These are phyloP conservation scores for Crotalus tigris DNA, from an alignment of 2,113 vertebrate genomes.

Conservation along the genomic window DNA sequence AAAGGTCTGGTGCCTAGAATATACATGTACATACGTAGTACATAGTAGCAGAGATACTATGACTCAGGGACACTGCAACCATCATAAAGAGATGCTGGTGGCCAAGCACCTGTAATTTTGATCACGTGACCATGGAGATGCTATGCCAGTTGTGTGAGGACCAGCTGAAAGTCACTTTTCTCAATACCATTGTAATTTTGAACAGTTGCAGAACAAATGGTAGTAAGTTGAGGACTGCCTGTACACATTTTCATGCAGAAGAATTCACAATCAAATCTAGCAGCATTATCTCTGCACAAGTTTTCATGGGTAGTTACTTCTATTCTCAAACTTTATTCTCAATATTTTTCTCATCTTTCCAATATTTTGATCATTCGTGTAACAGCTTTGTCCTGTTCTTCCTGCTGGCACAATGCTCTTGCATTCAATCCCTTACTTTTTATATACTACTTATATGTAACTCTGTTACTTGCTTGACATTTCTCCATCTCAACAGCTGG, in stretches of 20 bases:
- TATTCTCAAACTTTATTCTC: background rate
- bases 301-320: background rate
- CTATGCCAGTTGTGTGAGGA: background rate
- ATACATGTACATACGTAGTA: background rate
- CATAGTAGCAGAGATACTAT: background rate
- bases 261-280: background rate
- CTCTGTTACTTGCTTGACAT: background rate
- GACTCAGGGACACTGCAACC: background rate
- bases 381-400: background rate
- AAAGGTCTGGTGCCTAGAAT: background rate
- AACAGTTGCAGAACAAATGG: background rate
- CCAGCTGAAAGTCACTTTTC: background rate
- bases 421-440: background rate
- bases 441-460: background rate
- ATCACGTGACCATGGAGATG: background rate
- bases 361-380: background rate
- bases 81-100: background rate
- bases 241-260: background rate
- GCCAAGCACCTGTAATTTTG: background rate
- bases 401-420: background rate
- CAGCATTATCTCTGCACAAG: background rate
- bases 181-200: background rate
- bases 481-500: background rate
- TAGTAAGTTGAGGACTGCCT: background rate
- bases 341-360: background rate